Base-by-base conservation (phyloP, 2,888 invertebrate species). In the Hydrotaea diabolus region DNA sequence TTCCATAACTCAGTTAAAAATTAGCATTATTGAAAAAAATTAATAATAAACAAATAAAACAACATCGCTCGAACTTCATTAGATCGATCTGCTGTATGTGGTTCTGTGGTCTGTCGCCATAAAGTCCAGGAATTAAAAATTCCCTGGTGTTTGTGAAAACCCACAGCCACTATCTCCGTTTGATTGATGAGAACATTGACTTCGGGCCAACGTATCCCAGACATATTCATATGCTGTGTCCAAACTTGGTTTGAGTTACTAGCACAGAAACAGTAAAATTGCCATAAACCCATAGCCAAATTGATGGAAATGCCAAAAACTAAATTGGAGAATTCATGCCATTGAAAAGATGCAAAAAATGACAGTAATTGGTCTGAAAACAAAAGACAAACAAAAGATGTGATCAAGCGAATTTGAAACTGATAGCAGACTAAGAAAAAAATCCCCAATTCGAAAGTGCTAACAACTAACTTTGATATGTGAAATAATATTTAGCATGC, bases 81-180 rank as follows among this genome's bases (percentile, higher is more conserved):
- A 49, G 49, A 49, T 3, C 49, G 49, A n/a, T 7, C n/a, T 2
- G 2, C n/a, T 7, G 3, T 49, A 4, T 49, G n/a, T 15, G 0
- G 8, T n/a, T 15, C 3, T 49, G 49, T 49, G 49, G 49, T 49
- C n/a, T 13, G 3, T 15, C 5, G n/a, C 13, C 15, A 49, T 49
- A 49, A 49, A 49, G n/a, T n/a, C 49, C n/a, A 15, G 49, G 49
- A 49, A 49, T n/a, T n/a, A n/a, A n/a, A n/a, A n/a, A n/a, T 49
- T 49, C n/a, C 49, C 49, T 49, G n/a, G 49, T 7, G 49, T 49
- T 49, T 4, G 15, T n/a, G 49, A 49, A 49, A 49, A 13, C 15
- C 49, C 49, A 43, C 15, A 43, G 2, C 43, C n/a, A n/a, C 15
- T n/a, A 8, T 11, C 43, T 43, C 43, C 43, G 43, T 8, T 43